Base-by-base conservation (phyloP, 2,113 vertebrate genomes). In the Bujurquina vittata region DNA sequence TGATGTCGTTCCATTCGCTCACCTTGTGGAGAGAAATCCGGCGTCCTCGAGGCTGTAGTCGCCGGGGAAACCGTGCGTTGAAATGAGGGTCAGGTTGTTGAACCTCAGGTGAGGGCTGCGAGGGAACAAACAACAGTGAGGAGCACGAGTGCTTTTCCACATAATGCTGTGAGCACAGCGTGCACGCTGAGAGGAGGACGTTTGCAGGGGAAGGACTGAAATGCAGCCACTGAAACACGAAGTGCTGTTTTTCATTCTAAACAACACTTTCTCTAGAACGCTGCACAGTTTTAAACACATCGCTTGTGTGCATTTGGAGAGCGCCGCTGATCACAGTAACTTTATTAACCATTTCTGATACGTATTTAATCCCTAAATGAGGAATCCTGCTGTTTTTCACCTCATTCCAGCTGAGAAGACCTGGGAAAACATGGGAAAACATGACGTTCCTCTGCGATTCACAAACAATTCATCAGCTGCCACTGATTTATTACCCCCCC, bases 61-160 rank as follows among this genome's bases (percentile, higher is more conserved):
- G 31, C 94, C 94, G 56, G 95, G 97, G 90, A 97, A 94, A 83
- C 98, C 98, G 0, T 96, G 96, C 3, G 94, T 94, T 31, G 98
- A 99, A 94, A 99, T 94, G 92, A 99, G 94, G 56, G 95, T 97
- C 83, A 99, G 95, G 83, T 96, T 97, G 95, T 96, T 97, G 95
- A 99, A 99, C 83, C 95, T 96, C 89, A 99, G 94, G 86, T 96
- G 96, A 1, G 98, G 96, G 81, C 98, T 99, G 81, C 5, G 75
- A 86, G 56, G 65, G 6, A 65, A 89, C 59, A 83, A 76, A 78
- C 57, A 77, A 23, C 58, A 37, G 10, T 3, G 60, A 73, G 35
- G 7, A 37, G 29, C 31, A 49, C 33, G 40, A 88, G 61, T 46
- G 78, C 18, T 40, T 20, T 23, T 75, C 65, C 23, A 59, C 33